Conservation (phyloP, 2,888 invertebrate species). For the Tachina fera region DNA sequence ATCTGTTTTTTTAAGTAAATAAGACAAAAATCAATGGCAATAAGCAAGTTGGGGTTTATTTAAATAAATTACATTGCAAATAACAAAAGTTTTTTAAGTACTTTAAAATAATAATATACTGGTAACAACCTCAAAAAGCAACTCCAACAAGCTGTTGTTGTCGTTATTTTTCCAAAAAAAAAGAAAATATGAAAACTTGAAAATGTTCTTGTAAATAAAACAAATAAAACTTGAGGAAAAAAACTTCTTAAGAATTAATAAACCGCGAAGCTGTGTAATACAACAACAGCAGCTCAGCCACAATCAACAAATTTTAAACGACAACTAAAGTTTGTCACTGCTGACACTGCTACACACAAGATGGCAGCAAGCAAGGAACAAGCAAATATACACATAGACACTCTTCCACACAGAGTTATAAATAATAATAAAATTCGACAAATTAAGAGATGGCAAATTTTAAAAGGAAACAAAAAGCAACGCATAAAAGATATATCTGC, state of each 20-base stretch:
- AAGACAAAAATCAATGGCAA: background rate
- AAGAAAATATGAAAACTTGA: background rate
- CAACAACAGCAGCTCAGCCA: constrained; percentile 43
- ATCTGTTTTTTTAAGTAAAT: background rate
- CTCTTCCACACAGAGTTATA: constrained; percentile 47
- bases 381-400: background rate
- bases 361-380: constrained; percentile 20
- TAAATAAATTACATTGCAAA: background rate
- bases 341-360: constrained; percentile 10
- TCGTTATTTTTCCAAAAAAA: background rate
- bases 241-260: constrained; percentile 60
- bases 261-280: constrained; percentile 62
- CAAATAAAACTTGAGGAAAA: constrained; percentile 2
- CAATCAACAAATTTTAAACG: constrained; percentile 57
- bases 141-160: constrained; percentile 8
- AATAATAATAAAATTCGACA: constrained; percentile 73
- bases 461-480: constrained; percentile 19
- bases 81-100: background rate
- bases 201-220: constrained; percentile 25
- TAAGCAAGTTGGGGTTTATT: background rate
- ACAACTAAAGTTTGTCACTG: constrained; percentile 49
- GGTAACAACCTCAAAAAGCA: background rate
- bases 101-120: constrained; percentile 6
- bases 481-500: background rate
- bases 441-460: constrained; percentile 70